These are phyloP conservation scores for Vulpes lagopus DNA, from an alignment of 2,113 vertebrate species.

Conservation along the genomic window DNA sequence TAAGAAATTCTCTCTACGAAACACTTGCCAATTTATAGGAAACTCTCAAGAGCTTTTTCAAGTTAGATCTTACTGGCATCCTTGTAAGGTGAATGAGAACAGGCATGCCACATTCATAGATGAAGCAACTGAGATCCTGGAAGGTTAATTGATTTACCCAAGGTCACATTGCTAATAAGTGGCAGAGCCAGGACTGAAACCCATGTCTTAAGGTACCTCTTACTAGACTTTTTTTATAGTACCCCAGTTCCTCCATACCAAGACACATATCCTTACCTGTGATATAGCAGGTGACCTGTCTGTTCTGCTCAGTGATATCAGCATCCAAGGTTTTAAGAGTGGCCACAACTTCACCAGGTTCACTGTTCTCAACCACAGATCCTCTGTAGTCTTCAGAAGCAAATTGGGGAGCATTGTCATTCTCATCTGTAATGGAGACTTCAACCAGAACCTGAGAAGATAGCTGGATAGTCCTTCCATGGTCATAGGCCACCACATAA, in stretches of 20 bases:
- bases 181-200: not conserved
- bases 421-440: constrained; percentile 95
- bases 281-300: constrained; percentile 95
- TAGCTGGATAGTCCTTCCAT: constrained; percentile 91
- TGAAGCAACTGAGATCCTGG: not conserved
- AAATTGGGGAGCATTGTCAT: constrained; percentile 95
- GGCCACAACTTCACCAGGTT: constrained; percentile 90
- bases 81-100: not conserved
- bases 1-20: not conserved
- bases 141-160: not conserved
- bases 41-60: not conserved
- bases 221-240: not conserved
- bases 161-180: not conserved
- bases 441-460: constrained; percentile 95
- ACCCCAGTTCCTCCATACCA: not conserved
- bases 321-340: constrained; percentile 93
- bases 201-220: not conserved
- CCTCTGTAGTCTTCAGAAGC: constrained; percentile 92
- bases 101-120: not conserved
- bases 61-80: not conserved
- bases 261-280: constrained; percentile 90
- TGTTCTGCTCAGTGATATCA: constrained; percentile 94
- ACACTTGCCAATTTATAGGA: not conserved
- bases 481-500: constrained; percentile 94
- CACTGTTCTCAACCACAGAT: constrained; percentile 92